A percentile compares a stretch with the other conserved stretches of the same genome.
Conservation (phyloP, 2,797 vertebrate species). For the Falco cherrug region DNA sequence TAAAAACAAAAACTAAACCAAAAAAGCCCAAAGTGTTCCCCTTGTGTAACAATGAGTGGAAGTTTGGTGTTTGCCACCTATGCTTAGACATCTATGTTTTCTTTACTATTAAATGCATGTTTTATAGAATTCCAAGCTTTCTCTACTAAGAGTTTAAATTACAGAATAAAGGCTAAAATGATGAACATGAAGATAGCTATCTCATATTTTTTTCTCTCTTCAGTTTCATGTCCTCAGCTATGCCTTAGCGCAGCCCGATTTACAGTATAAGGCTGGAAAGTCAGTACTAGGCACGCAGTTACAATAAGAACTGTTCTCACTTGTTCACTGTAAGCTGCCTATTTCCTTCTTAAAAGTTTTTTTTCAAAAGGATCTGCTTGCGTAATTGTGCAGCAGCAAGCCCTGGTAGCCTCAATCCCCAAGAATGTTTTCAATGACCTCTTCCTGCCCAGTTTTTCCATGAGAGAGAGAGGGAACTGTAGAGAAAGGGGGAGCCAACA, state of each 20-base stretch:
- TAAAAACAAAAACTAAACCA: neutral
- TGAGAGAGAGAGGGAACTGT: neutral
- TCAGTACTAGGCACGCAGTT: slow-evolving; percentile 5
- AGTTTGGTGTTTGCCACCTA: neutral
- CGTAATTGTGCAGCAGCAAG: slow-evolving; percentile 55
- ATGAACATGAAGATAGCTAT: neutral
- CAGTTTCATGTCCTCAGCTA: neutral
- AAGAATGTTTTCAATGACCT: slow-evolving; percentile 57
- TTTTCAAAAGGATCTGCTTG: slow-evolving; percentile 67
- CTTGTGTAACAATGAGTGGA: neutral
- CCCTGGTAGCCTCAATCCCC: slow-evolving; percentile 40
- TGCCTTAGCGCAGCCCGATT: neutral
- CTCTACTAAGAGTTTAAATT: neutral
- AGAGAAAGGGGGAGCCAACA: neutral
- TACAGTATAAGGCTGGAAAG: neutral
- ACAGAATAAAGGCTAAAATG: neutral
- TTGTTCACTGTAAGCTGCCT: slow-evolving; percentile 37
- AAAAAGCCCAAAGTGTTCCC: neutral
- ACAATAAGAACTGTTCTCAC: slow-evolving; percentile 34
- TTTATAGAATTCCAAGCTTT: neutral
- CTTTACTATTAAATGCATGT: neutral
- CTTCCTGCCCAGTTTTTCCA: slow-evolving; percentile 60
- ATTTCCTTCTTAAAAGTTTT: slow-evolving; percentile 63
- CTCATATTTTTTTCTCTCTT: neutral
- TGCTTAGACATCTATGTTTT: neutral